Evolutionary conservation across 2,113 vertebrate species (phyloP), one percentile per base, ranked within the genome.

Genomic region (Saccopteryx bilineata): DNA sequence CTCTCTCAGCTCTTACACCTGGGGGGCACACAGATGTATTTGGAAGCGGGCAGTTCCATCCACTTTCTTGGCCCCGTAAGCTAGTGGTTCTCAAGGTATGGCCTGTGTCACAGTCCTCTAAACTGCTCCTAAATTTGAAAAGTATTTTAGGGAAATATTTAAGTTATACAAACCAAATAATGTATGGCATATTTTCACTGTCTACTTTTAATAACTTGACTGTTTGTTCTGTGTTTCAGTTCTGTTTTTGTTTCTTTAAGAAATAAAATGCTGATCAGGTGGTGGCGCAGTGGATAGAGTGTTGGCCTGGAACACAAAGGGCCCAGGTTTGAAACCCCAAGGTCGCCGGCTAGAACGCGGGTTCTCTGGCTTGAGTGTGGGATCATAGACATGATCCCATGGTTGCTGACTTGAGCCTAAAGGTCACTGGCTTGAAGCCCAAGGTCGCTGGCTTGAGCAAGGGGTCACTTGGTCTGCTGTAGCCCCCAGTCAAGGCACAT

Each of bases 121-220:
- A 87, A 54, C 81, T 48, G 31, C 5, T 52, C 58, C 17, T 68
- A 81, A n/a, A 15, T 33, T 39, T 65, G 39, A 39, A 54, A 84
- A 66, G 28, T 63, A n/a, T 48, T 87, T 68, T 61, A 85, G 23
- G 82, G 24, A 86, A 93, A 87, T 86, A 80, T 60, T 93, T 80
- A n/a, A 58, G n/a, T 86, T 80, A 23, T 28, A 90, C 48, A 72
- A 74, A 58, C 60, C 39, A 15, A 80, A 91, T 48, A 48, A 52
- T 54, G 31, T 66, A 19, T 75, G 60, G 68, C 87, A 31, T 48
- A 28, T 48, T 24, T 5, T 72, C 19, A 61, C 28, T 39, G 2
- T 60, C 66, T 90, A 39, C 33, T 84, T 85, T 86, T 54, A 87
- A 63, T 14, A 87, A 69, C 3, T n/a, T 90, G 31, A 48, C 76